Conservation (phyloP, 2,113 vertebrate genomes). For the Labeo rohita region DNA sequence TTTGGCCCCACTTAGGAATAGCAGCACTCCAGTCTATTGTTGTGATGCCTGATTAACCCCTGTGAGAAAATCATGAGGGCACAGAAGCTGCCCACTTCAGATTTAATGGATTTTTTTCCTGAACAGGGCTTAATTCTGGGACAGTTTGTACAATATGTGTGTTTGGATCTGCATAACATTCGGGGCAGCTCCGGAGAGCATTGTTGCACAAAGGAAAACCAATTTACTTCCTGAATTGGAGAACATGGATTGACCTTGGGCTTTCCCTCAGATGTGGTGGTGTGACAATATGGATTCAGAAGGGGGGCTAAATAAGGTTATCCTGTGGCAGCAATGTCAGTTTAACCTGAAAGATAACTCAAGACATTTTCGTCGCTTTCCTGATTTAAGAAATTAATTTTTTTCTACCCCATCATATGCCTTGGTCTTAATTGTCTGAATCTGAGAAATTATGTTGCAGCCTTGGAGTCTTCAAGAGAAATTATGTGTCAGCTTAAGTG, state of each 20-base stretch:
- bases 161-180: conserved; percentile 31
- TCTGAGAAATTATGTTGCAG: neutral
- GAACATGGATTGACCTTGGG: conserved; percentile 34
- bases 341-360: neutral
- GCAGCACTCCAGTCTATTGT: conserved; percentile 48
- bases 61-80: conserved; percentile 4
- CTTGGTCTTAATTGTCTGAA: neutral
- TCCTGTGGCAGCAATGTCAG: neutral
- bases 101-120: neutral
- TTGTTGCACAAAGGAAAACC: conserved; percentile 10
- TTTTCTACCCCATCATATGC: neutral
- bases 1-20: conserved; percentile 65
- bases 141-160: neutral
- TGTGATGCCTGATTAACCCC: conserved; percentile 26
- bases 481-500: neutral
- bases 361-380: neutral
- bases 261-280: neutral
- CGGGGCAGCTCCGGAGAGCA: neutral
- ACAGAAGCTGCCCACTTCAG: conserved; percentile 30
- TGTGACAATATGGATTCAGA: neutral
- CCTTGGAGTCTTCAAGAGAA: neutral
- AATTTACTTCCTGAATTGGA: conserved; percentile 41
- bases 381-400: neutral
- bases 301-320: neutral
- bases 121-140: conserved; percentile 13